phyloP scores from a whole-genome alignment of 2,888 invertebrate genomes.

The Drosophila kuntzei region DNA sequence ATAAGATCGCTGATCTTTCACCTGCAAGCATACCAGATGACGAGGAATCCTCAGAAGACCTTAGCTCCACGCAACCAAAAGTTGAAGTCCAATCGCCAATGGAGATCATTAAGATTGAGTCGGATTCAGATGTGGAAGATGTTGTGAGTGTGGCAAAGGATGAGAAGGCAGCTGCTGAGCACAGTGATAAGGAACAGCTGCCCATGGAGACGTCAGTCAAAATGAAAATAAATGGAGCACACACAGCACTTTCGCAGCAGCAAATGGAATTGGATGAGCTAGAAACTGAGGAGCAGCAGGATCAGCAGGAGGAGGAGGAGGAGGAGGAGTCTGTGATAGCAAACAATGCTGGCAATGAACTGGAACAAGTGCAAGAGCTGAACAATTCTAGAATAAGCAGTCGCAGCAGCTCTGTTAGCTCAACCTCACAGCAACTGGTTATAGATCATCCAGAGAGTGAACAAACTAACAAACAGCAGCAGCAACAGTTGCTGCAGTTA shows the following conservation, averaged over 20 bases:
- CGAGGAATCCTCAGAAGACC: conserved; percentile 37
- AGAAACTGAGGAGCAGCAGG: conserved; percentile 8
- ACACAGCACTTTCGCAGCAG: conserved; percentile 15
- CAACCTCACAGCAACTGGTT: conserved; percentile 83
- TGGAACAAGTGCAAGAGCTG: conserved; percentile 8
- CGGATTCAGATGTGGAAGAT: conserved; percentile 37
- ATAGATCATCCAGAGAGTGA: conserved; percentile 83
- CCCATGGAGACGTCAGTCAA: conserved; percentile 13
- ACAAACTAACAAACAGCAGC: conserved; percentile 48
- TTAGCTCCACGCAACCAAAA: conserved; percentile 12
- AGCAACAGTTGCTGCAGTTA: neutral
- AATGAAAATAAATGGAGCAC: conserved; percentile 51
- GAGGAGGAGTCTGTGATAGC: conserved; percentile 56
- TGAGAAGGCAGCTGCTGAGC: neutral
- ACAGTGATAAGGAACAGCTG: conserved; percentile 16
- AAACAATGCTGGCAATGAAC: conserved; percentile 36
- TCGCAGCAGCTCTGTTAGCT: conserved; percentile 71
- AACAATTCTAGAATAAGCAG: conserved; percentile 36
- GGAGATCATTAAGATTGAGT: conserved; percentile 53
- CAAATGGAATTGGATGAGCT: conserved; percentile 1
- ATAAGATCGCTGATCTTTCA: conserved; percentile 41
- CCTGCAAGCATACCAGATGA: conserved; percentile 42
- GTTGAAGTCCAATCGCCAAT: conserved; percentile 9
- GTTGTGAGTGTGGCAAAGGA: conserved; percentile 1
- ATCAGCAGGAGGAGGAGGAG: conserved; percentile 7